phyloP scores from a whole-genome alignment of 2,797 vertebrate species.

The Chiloscyllium punctatum region DNA sequence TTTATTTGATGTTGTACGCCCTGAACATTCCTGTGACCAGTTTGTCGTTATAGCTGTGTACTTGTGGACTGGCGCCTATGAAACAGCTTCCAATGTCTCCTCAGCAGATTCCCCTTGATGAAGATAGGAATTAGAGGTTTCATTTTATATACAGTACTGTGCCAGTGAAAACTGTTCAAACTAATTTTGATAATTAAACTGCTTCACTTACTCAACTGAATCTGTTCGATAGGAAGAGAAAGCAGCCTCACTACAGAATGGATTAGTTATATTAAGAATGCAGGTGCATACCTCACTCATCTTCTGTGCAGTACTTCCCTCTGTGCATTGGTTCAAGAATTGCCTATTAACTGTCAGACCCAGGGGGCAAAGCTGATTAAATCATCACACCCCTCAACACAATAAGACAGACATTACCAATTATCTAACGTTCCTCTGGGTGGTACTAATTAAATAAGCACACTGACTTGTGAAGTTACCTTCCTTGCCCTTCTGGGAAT shows the following conservation, averaged over 20 bases:
- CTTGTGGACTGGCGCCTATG: neutral
- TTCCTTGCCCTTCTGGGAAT: neutral
- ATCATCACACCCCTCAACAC: neutral
- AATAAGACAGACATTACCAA: neutral
- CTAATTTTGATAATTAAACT: neutral
- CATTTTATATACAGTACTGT: neutral
- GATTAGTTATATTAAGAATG: neutral
- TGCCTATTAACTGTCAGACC: neutral
- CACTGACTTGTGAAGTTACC: neutral
- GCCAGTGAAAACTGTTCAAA: neutral
- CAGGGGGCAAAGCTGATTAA: constrained; percentile 20
- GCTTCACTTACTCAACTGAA: neutral
- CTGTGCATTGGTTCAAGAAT: constrained; percentile 6
- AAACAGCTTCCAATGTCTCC: neutral
- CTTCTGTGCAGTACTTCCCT: constrained; percentile 4
- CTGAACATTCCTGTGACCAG: neutral
- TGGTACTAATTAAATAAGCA: neutral
- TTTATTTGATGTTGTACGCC: neutral
- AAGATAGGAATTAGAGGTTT: neutral
- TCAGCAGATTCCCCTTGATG: neutral
- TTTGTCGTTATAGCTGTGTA: too few relatives aligned
- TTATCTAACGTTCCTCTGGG: constrained; percentile 9
- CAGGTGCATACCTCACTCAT: neutral
- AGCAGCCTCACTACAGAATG: neutral
- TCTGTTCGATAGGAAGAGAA: neutral